Evolutionary conservation across 2,888 invertebrate species (phyloP).

Genomic region (Ashinkailepas kermadecensis): DNA sequence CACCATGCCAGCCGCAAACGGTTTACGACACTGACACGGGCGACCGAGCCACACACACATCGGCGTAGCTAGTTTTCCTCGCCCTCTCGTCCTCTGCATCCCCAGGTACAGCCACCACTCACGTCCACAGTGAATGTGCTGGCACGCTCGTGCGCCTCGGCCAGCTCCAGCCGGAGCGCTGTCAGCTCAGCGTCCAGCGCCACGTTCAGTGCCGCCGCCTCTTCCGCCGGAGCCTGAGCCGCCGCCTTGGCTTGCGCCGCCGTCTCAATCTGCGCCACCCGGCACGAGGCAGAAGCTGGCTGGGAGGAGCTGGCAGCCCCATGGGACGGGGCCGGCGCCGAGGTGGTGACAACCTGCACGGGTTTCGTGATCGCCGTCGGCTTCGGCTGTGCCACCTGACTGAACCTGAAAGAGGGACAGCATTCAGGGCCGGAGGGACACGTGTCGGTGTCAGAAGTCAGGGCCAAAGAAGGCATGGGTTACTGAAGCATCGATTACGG

Average conservation of each 20-base stretch:
- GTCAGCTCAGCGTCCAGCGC: constrained; percentile 5
- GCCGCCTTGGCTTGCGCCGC: not conserved
- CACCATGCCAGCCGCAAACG: too few relatives aligned
- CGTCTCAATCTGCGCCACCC: not conserved
- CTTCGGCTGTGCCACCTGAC: not conserved
- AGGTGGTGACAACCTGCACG: too few relatives aligned
- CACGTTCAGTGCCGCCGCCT: not conserved
- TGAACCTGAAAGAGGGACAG: not conserved
- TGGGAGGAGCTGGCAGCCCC: not conserved
- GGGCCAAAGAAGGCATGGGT: too few relatives aligned
- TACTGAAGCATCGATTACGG: too few relatives aligned
- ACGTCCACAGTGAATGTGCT: not conserved
- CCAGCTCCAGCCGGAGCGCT: not conserved
- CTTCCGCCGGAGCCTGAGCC: not conserved
- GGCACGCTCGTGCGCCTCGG: not conserved
- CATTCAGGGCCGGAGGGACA: too few relatives aligned
- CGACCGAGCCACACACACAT: too few relatives aligned
- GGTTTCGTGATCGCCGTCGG: not conserved
- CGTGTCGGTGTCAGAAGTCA: too few relatives aligned
- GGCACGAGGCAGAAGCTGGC: not conserved
- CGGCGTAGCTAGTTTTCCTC: too few relatives aligned
- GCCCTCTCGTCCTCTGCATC: too few relatives aligned
- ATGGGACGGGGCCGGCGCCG: not conserved
- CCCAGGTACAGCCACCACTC: not conserved
- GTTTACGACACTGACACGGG: too few relatives aligned